Evolutionary conservation across 2,113 vertebrate genomes (phyloP), one percentile per base, ranked within the genome.

Genomic region (Riparia riparia): DNA sequence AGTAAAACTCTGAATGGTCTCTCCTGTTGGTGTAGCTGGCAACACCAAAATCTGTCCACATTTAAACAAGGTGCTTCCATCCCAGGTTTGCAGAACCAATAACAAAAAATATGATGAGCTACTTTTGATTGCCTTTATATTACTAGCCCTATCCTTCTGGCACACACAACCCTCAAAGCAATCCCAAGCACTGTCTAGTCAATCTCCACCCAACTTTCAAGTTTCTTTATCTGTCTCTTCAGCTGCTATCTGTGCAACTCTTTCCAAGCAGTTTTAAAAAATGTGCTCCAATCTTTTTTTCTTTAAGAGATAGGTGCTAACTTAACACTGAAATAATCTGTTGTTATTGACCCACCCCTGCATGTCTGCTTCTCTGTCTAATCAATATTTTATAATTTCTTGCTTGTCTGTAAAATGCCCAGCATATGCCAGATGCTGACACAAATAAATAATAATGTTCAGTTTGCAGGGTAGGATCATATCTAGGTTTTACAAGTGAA

Each of bases 281-380:
- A 66, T 15, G 17, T 0, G 0, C 16, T 51, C 29, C 20, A 20
- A 9, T 61, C 2, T 34, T 66, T 57, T 57, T 47, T 54, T 6
- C 16, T 80, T 82, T 80, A 22, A 34, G 42, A 54, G 6, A 3
- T 5, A 45, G 47, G 21, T 51, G 37, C 42, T 92, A 70, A 54
- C 37, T 80, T 80, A 37, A 61, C 12, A 31, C 16, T 32, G 28
- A 85, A 93, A 80, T 56, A 41, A 82, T 47, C 34, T 64, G 18
- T 37, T 82, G 16, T 26, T 80, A 49, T 34, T 93, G 8, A 14
- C 42, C 63, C 12, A 50, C 4, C 18, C 10, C 32, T 71, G 11
- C 66, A 77, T 44, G 16, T 66, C 51, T 81, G 15, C 16, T 74
- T 79, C 56, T 82, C 31, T 71, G 34, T 39, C 61, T 91, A 86